Percentiles rank a stretch among this genome's conserved stretches.
phyloP scores from a whole-genome alignment of 2,797 vertebrate genomes.

The Amphiprion clarkii region DNA sequence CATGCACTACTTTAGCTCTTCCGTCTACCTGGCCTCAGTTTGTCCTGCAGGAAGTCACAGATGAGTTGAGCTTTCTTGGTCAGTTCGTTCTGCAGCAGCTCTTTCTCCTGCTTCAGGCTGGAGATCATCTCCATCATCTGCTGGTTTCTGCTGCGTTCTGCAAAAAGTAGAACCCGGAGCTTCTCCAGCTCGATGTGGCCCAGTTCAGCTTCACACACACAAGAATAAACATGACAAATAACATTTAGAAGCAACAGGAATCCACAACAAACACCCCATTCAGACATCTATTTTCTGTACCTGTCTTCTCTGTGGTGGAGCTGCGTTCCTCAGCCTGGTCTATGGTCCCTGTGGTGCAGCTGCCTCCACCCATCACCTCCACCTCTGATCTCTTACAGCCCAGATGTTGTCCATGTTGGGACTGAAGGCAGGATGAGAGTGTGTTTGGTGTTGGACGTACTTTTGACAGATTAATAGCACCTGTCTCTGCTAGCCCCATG shows the following conservation, averaged over 20 bases:
- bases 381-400: conserved; percentile 7
- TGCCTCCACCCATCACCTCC: conserved; percentile 23
- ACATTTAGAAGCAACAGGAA: background rate
- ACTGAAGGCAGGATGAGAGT: background rate
- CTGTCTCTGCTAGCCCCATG: conserved; percentile 71
- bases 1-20: background rate
- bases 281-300: background rate
- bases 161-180: conserved; percentile 69
- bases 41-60: conserved; percentile 83
- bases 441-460: background rate
- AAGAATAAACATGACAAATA: background rate
- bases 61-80: conserved; percentile 80
- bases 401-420: conserved; percentile 2
- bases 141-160: conserved; percentile 69
- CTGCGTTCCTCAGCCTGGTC: conserved; percentile 8
- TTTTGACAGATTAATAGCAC: conserved; percentile 65
- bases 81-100: conserved; percentile 78
- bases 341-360: conserved; percentile 17
- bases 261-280: background rate
- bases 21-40: conserved; percentile 72
- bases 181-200: conserved; percentile 67
- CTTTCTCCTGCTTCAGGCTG: conserved; percentile 79
- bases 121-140: conserved; percentile 74
- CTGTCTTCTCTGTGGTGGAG: conserved; percentile 26
- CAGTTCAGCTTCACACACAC: conserved; percentile 16